Conservation (phyloP, 2,113 vertebrate species). For the Scopus umbretta region DNA sequence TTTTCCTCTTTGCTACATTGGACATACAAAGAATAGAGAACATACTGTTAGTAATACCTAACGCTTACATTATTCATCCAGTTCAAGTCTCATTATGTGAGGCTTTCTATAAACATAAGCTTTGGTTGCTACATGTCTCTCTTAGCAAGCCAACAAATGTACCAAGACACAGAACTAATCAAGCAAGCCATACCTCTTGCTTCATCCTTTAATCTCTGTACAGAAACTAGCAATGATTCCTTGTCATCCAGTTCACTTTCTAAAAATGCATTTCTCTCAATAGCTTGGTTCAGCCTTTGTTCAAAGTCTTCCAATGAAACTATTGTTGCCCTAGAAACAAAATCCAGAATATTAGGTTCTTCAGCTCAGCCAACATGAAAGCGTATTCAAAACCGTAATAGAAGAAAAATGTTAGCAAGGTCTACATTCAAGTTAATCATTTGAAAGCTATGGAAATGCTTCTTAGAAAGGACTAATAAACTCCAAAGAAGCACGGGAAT, state of each 20-base stretch:
- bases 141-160: neutral
- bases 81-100: neutral
- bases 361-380: neutral
- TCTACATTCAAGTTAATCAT: neutral
- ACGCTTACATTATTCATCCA: neutral
- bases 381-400: neutral
- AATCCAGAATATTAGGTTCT: conserved; percentile 44
- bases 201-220: conserved; percentile 97
- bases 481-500: neutral
- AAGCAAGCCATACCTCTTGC: conserved; percentile 83
- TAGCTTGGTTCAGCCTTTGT: conserved; percentile 95
- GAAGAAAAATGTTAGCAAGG: neutral
- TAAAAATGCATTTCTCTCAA: conserved; percentile 97
- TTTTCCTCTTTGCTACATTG: neutral
- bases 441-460: neutral
- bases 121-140: neutral
- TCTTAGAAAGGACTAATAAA: neutral
- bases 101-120: neutral
- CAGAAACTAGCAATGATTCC: conserved; percentile 92
- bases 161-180: neutral
- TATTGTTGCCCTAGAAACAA: conserved; percentile 87
- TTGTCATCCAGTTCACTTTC: conserved; percentile 99
- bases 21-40: neutral
- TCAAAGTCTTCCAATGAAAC: conserved; percentile 99
- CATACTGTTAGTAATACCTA: neutral